Evolutionary conservation across 2,113 vertebrate species (phyloP).

Genomic region (Lepisosteus oculatus): DNA sequence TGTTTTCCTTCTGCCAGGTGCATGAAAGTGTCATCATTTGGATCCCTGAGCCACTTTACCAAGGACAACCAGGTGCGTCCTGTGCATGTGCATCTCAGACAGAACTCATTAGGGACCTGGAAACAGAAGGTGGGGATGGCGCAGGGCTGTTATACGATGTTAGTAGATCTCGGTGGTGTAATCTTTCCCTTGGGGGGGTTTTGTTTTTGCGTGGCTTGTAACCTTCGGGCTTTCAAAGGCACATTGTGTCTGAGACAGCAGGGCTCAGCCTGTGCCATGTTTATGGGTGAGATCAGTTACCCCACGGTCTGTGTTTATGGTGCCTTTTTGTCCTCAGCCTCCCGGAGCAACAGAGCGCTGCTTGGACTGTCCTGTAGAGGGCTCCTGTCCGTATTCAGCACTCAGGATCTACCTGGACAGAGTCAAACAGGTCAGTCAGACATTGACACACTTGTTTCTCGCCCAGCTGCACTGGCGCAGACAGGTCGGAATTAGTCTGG

Average conservation of each 20-base stretch:
- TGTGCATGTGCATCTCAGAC: neutral
- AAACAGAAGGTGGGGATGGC: too few relatives aligned
- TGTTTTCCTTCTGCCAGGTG: slow-evolving; percentile 56
- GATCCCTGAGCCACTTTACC: slow-evolving; percentile 71
- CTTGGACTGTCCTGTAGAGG: slow-evolving; percentile 68
- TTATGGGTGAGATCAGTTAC: too few relatives aligned
- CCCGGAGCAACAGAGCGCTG: slow-evolving; percentile 64
- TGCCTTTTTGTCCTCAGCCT: slow-evolving; percentile 50
- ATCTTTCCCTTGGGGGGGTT: too few relatives aligned
- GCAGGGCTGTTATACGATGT: too few relatives aligned
- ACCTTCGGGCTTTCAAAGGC: too few relatives aligned
- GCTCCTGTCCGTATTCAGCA: slow-evolving; percentile 70
- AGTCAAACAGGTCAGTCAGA: slow-evolving; percentile 54
- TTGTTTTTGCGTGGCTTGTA: too few relatives aligned
- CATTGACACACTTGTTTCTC: neutral
- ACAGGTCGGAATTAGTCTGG: too few relatives aligned
- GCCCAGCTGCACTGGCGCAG: neutral
- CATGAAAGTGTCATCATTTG: slow-evolving; percentile 77
- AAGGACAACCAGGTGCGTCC: slow-evolving; percentile 66
- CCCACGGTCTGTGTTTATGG: neutral
- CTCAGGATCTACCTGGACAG: slow-evolving; percentile 71
- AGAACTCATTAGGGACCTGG: too few relatives aligned
- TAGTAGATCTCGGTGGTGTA: too few relatives aligned
- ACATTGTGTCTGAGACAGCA: too few relatives aligned
- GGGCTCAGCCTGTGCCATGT: too few relatives aligned